These are phyloP conservation scores for Drosophila quinaria DNA, from an alignment of 2,888 invertebrate species.

Conservation along the genomic window DNA sequence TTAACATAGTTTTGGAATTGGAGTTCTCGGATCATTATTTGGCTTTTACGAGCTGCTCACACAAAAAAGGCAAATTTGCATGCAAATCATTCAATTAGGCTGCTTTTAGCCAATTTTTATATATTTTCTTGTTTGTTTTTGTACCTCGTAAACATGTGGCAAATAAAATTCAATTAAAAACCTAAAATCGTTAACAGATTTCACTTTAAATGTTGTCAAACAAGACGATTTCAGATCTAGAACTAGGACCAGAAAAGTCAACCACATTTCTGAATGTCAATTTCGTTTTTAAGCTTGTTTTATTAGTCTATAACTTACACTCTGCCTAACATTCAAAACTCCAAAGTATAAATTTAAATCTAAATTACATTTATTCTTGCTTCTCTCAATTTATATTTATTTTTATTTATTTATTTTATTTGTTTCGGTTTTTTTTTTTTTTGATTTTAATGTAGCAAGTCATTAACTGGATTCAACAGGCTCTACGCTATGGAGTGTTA, in stretches of 20 bases:
- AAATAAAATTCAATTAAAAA: slow-evolving; percentile 67
- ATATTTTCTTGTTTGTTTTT: slow-evolving; percentile 16
- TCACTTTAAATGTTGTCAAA: slow-evolving; percentile 40
- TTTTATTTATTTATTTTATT: slow-evolving; percentile 6
- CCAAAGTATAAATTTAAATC: slow-evolving; percentile 56
- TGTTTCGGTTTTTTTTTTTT: not conserved
- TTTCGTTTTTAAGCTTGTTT: slow-evolving; percentile 55
- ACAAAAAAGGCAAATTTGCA: slow-evolving; percentile 58
- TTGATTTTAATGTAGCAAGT: slow-evolving; percentile 16
- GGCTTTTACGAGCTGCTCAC: slow-evolving; percentile 37
- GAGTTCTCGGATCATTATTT: slow-evolving; percentile 4
- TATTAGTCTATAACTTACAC: slow-evolving; percentile 47
- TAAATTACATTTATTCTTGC: slow-evolving; percentile 28
- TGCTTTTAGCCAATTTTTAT: slow-evolving; percentile 47
- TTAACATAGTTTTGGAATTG: not conserved
- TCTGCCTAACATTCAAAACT: slow-evolving; percentile 11
- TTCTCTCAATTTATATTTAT: slow-evolving; percentile 5
- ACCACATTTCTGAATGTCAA: slow-evolving; percentile 39
- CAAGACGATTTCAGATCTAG: slow-evolving; percentile 17
- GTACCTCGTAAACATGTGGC: slow-evolving; percentile 31
- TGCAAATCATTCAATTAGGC: slow-evolving; percentile 75
- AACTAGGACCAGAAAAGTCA: slow-evolving; percentile 37
- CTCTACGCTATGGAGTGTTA: slow-evolving; percentile 50
- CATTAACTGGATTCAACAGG: slow-evolving; percentile 18
- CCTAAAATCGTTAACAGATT: slow-evolving; percentile 33